These are phyloP conservation scores for Thalassophryne amazonica DNA, from an alignment of 2,797 vertebrate species.

Conservation along the genomic window DNA sequence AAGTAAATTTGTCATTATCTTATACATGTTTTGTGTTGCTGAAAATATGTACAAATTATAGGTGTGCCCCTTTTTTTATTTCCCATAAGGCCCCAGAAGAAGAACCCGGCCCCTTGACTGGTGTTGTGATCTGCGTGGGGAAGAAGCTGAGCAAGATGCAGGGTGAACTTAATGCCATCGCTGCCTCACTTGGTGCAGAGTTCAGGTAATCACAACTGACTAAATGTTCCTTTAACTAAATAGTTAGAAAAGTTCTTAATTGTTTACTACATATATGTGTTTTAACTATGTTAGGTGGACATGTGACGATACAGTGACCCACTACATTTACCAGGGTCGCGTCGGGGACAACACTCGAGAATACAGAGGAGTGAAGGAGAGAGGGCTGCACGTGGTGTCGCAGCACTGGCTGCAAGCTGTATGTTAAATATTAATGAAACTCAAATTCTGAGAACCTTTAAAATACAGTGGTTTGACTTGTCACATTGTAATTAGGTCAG, in stretches of 20 bases:
- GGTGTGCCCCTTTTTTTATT: no score
- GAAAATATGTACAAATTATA: no score
- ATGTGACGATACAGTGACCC: slow-evolving; percentile 94
- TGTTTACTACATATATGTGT: no score
- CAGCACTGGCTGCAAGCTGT: slow-evolving; percentile 94
- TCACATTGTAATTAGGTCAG: no score
- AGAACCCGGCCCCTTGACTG: slow-evolving; percentile 72
- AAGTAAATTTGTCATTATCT: no score
- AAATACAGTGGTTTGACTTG: no score
- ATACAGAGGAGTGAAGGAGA: slow-evolving; percentile 91
- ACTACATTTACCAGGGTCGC: slow-evolving; percentile 95
- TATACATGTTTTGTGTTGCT: no score
- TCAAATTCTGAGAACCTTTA: background rate
- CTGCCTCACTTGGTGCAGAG: slow-evolving; percentile 92
- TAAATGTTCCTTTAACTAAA: background rate
- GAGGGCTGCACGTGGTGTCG: slow-evolving; percentile 89
- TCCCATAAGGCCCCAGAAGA: slow-evolving; percentile 54
- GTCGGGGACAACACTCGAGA: slow-evolving; percentile 91
- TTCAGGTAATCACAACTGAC: slow-evolving; percentile 82
- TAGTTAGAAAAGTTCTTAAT: background rate
- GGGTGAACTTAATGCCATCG: slow-evolving; percentile 87
- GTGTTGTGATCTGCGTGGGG: slow-evolving; percentile 89
- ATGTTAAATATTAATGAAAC: slow-evolving; percentile 33
- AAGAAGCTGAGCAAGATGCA: slow-evolving; percentile 94
- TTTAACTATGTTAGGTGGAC: no score